Evolutionary conservation across 2,888 invertebrate genomes (phyloP), one percentile per base, ranked within the genome.

Genomic region (Cyrtodaria siliqua): DNA sequence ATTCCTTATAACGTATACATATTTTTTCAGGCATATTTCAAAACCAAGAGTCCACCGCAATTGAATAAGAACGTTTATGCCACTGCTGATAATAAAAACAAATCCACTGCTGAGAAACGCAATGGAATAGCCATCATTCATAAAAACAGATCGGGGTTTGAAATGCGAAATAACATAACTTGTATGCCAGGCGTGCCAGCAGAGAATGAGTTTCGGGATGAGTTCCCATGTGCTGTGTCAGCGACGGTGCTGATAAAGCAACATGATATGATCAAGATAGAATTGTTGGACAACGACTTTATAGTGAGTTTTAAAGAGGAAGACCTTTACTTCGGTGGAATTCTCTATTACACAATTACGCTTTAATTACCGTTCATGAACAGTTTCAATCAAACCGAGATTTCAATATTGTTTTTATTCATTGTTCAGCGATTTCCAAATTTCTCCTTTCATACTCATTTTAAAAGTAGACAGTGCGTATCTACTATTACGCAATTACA

Each of bases 111-210:
- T 53, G 53, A 27, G 52, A 27, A 26, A 23, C 14, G 59, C 9
- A 23, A 12, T 2, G 69, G 69, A 3, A 69, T 69, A 26, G 61
- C 55, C 3, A 47, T 69, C 16, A 33, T 53, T 18, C 69, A 69
- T 47, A 53, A 47, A 33, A 44, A 42, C 2, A 18, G 16, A 20
- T 44, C 47, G 23, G 47, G 55, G 18, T 61, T 61, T 20, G 61
- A 69, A 49, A 27, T 69, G n/a, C 42, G 57, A 23, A 61, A 52
- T 18, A 29, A 16, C 16, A 40, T 69, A 4, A n/a, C 8, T 1
- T 59, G 59, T 18, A 23, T 59, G 24, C 59, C 59, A 42, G 44
- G 4, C 23, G 42, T 1, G 12, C 3, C 26, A 20, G 12, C 18
- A 42, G 59, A 59, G 26, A 24, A 44, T 16, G 14, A 42, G 3